Evolutionary conservation across 2,797 vertebrate species (phyloP), one percentile per base, ranked within the genome.

Genomic region (Mallotus villosus): DNA sequence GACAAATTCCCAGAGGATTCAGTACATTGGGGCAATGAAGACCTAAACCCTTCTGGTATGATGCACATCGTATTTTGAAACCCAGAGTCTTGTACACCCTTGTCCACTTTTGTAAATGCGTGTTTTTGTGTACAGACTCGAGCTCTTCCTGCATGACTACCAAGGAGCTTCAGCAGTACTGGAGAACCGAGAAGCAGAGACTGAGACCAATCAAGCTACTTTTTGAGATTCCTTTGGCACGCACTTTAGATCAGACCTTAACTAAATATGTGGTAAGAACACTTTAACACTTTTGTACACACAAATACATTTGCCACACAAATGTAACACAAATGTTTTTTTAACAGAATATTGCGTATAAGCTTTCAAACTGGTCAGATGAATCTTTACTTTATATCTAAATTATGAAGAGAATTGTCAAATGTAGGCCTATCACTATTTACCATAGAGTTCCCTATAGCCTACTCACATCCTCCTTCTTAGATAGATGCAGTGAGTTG

Each of bases 131-230:
- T 51, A 19, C 4, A 67, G 2, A 71, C 73, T 34, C 32, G 29
- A 86, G 91, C 65, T 92, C 92, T 63, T 93, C 91, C 0, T 58
- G 77, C 78, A 92, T 97, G 87, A 99, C 97, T 70, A 99, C 97
- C 0, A 92, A 91, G 76, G 94, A 99, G 83, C 94, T 97, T 72
- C 97, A 98, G 87, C 94, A 97, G 75, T 93, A 96, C 9, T 94
- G 92, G 95, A 88, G 74, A 71, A 88, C 79, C 0, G 90, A 92
- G 81, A 98, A 97, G 82, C 70, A 85, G 63, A 74, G 64, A 9
- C 84, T 91, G 70, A 92, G 89, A 64, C 89, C 91, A 0, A 80
- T 94, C 70, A 91, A 88, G 63, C 91, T 99, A 60, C 89, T 97
- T 75, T 98, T 99, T 73, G 94, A 97, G 83, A 94, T 99, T 37